Base-by-base conservation (phyloP, 2,113 vertebrate genomes). In the Aleadryas rufinucha region DNA sequence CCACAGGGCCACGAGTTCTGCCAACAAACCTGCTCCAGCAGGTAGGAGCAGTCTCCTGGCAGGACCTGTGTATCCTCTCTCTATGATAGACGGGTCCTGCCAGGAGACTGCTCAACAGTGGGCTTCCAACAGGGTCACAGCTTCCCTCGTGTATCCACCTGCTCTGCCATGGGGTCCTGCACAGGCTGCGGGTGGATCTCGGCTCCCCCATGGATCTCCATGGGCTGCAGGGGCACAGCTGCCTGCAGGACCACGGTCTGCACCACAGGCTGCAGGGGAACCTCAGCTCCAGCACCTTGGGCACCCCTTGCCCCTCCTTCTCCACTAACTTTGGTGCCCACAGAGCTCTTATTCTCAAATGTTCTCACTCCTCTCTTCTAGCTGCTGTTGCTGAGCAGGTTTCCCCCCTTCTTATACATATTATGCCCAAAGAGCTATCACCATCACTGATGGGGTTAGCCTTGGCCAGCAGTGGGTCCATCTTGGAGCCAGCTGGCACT, bases 371-470 rank as follows among this genome's bases (percentile, higher is more conserved):
- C 4, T 57, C 28, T 78, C 28, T 33, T 49, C 10, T 15, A 35
- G 50, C 28, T 39, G 57, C 66, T 79, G 11, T 18, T 47, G n/a
- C 20, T 10, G 30, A 54, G 57, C 11, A 80, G 35, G 24, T 57
- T 71, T 64, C 1, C 6, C 35, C 26, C 21, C 10, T 59, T 39
- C 15, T 63, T 19, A 39, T 4, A 50, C 7, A 12, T 14, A 16
- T 3, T 42, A 33, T 57, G 13, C 23, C 27, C 1, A 0, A 72
- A 28, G 24, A 37, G 12, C 37, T 39, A 13, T 17, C 28, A 45
- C 23, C 8, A 2, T 41, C 28, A 9, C 44, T 11, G 19, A 39
- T 12, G 19, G 20, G 23, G 57, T 65, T 0, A 0, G 30, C 50
- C 50, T 27, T 57, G 57, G n/a, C n/a, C 35, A 79, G 30, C 56